These are phyloP conservation scores for Aporophyla lueneburgensis DNA, from an alignment of 2,888 invertebrate genomes.

Conservation along the genomic window DNA sequence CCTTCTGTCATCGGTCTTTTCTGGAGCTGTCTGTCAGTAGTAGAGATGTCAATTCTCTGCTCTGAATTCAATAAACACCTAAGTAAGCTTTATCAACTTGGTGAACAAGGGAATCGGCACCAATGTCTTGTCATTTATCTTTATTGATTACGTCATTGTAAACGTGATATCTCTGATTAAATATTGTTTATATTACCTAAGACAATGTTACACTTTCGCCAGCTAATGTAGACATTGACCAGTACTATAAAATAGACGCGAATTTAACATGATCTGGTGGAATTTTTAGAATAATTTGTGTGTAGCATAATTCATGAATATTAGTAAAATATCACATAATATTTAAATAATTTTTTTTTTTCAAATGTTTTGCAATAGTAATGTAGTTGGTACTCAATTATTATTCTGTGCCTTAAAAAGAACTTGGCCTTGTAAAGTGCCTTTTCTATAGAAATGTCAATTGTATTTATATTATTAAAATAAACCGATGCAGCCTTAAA, in stretches of 20 bases:
- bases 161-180: not conserved
- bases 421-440: constrained; percentile 78
- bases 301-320: constrained; percentile 67
- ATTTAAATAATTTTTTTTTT: constrained; percentile 54
- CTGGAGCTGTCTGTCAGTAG: not conserved
- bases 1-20: not conserved
- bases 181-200: not conserved
- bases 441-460: constrained; percentile 70
- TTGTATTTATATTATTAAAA: constrained; percentile 52
- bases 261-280: constrained; percentile 72
- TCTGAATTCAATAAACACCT: not conserved
- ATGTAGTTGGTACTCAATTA: constrained; percentile 61
- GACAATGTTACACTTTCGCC: constrained; percentile 22
- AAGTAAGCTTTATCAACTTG: not conserved
- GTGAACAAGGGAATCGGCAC: not conserved
- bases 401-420: constrained; percentile 76
- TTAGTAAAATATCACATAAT: constrained; percentile 64
- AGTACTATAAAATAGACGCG: constrained; percentile 41
- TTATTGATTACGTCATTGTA: constrained; percentile 8
- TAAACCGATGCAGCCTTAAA: constrained; percentile 47
- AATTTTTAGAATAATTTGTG: constrained; percentile 71
- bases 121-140: constrained; percentile 4
- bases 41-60: not conserved
- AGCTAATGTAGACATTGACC: constrained; percentile 42
- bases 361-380: constrained; percentile 73